These are phyloP conservation scores for Ornithoptera priamus DNA, from an alignment of 2,888 invertebrate genomes.

Conservation along the genomic window DNA sequence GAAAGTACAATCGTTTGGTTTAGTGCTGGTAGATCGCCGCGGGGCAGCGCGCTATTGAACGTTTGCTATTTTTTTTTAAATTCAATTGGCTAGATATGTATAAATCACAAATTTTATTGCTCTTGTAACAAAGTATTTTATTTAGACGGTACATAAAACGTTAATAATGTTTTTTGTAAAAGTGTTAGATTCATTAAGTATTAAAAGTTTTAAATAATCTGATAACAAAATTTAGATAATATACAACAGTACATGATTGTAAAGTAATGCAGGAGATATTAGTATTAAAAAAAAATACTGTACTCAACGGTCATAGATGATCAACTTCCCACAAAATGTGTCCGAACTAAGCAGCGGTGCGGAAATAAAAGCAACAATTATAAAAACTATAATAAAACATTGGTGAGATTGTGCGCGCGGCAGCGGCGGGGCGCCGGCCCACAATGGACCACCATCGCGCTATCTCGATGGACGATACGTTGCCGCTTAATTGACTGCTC, in stretches of 20 bases:
- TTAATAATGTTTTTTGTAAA: not conserved
- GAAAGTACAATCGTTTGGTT: slow-evolving; percentile 59
- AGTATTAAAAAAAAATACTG: not conserved
- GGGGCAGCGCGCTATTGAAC: slow-evolving; percentile 52
- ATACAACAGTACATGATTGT: no score
- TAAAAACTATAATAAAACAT: slow-evolving; percentile 70
- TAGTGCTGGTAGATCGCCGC: slow-evolving; percentile 59
- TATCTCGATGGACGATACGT: slow-evolving; percentile 77
- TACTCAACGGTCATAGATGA: slow-evolving; percentile 35
- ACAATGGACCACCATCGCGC: slow-evolving; percentile 78
- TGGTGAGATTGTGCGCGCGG: slow-evolving; percentile 58
- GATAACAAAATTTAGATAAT: no score
- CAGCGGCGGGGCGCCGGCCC: slow-evolving; percentile 56
- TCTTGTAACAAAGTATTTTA: not conserved
- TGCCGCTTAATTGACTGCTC: slow-evolving; percentile 78
- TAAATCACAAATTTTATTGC: not conserved
- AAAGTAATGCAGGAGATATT: no score
- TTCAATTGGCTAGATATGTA: slow-evolving; percentile 37
- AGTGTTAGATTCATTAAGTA: no score
- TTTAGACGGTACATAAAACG: not conserved
- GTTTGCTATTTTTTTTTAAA: slow-evolving; percentile 38
- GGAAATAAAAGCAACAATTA: slow-evolving; percentile 69
- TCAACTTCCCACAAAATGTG: slow-evolving; percentile 68
- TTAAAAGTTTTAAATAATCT: no score
- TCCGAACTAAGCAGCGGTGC: slow-evolving; percentile 67